phyloP scores from a whole-genome alignment of 2,888 invertebrate genomes.

The Coenonympha glycerion region DNA sequence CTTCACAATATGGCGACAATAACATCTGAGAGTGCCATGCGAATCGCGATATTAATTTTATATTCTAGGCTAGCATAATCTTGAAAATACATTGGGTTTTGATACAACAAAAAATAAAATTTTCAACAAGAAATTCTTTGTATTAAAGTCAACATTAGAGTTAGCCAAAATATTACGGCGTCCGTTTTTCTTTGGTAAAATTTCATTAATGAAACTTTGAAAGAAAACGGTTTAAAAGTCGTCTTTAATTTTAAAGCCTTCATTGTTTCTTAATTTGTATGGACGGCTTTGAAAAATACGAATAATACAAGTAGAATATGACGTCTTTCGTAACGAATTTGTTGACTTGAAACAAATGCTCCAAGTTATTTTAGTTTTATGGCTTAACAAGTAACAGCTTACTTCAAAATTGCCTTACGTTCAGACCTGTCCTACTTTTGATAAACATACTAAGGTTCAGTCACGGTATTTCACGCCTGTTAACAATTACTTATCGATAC shows the following conservation, averaged over 20 bases:
- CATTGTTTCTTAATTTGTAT: not conserved
- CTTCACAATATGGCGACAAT: not conserved
- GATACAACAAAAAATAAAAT: too few species aligned
- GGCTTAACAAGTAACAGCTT: not conserved
- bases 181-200: too few species aligned
- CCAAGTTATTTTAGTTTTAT: not conserved
- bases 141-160: too few species aligned
- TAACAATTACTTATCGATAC: slow-evolving; percentile 7
- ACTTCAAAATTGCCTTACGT: not conserved
- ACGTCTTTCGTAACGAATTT: not conserved
- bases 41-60: not conserved
- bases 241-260: too few species aligned
- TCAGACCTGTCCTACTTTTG: slow-evolving; percentile 5
- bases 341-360: not conserved
- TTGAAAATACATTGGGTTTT: not conserved
- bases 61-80: not conserved
- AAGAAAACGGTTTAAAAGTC: too few species aligned
- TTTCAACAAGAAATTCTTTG: too few species aligned
- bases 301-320: too few species aligned
- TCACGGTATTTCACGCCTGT: slow-evolving; percentile 2
- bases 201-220: too few species aligned
- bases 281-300: not conserved
- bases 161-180: too few species aligned
- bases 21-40: not conserved
- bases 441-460: not conserved